Base-by-base conservation (phyloP, 2,888 invertebrate genomes). In the Lithophane leautieri region DNA sequence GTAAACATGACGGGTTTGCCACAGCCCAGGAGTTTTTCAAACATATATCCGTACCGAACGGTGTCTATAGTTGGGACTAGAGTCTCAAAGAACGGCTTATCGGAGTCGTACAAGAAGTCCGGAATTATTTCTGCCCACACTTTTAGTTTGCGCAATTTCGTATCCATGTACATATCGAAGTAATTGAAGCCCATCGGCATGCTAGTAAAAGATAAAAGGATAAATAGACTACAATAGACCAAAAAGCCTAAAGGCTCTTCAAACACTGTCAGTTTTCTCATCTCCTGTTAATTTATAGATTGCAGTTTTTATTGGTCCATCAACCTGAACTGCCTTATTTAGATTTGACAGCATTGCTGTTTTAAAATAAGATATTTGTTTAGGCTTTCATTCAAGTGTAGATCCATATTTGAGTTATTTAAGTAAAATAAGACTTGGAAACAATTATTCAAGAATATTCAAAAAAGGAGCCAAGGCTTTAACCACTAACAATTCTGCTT, bases 21-120 rank as follows among this genome's bases (percentile, higher is more conserved):
- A 4, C 97, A 97, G 14, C 97, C 94, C 25, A 99, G 96, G 19
- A 99, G 95, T 88, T 98, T 97, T 88, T 98, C 97, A 95, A 98
- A 97, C 61, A 98, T 93, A 91, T 97, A 98, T 74, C 98, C 98
- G 91, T 98, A 99, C 87, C 99, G 97, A 0, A 98, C 98, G 0
- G 99, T 99, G 90, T 99, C 99, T n/a, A 98, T 97, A 0, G 99
- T 99, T 0, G 99, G 99, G 14, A 99, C 99, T 14, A 99, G 96
- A 91, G 98, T 98, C 90, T 99, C 99, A 90, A 99, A 99, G 94
- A 98, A 99, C 1, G 98, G 98, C 97, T 94, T 1, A 97, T 7
- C 95, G 22, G 97, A 94, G 90, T 98, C 97, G 89, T 98, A 99
- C 4, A 94, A 84, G 90, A 98, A 99, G 1, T 94, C 89, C 0